Percentiles rank a stretch among this genome's conserved stretches.
Evolutionary conservation across 1,140 invertebrate genomes (phyloP).

Genomic region (Heliconius melpomene): DNA sequence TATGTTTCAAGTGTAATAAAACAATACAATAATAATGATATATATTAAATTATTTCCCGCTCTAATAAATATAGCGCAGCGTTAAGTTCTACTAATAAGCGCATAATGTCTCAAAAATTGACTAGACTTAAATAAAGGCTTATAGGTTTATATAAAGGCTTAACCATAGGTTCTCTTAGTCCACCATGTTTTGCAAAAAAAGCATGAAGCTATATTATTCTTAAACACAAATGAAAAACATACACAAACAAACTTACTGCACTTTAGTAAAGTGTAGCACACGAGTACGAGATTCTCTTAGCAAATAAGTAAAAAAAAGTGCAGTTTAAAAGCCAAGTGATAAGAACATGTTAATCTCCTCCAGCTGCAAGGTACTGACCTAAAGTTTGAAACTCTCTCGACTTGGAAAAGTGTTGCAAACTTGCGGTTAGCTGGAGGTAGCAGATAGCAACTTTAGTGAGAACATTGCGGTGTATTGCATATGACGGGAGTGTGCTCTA

Average conservation of each 20-base stretch:
- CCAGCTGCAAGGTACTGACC: conserved; percentile 49
- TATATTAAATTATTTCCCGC: too few relatives aligned
- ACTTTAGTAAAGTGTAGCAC: neutral
- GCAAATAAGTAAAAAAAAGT: conserved; percentile 26
- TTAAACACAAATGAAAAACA: neutral
- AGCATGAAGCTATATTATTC: neutral
- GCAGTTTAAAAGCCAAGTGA: conserved; percentile 42
- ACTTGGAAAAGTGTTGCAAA: conserved; percentile 60
- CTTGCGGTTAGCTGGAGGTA: conserved; percentile 58
- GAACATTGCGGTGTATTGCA: conserved; percentile 59
- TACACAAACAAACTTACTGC: neutral
- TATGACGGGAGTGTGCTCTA: conserved; percentile 47
- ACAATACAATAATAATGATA: too few relatives aligned
- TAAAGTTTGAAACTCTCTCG: conserved; percentile 56
- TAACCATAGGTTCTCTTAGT: too few relatives aligned
- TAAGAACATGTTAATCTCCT: conserved; percentile 48
- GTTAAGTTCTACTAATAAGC: too few relatives aligned
- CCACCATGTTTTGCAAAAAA: too few relatives aligned
- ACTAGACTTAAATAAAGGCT: too few relatives aligned
- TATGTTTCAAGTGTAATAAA: too few relatives aligned
- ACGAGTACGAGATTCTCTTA: neutral
- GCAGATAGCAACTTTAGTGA: conserved; percentile 51
- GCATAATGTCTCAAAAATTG: too few relatives aligned
- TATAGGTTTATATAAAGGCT: too few relatives aligned
- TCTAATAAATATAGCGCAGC: too few relatives aligned